Conservation (phyloP, 2,113 vertebrate genomes). For the Lipophrys pholis region DNA sequence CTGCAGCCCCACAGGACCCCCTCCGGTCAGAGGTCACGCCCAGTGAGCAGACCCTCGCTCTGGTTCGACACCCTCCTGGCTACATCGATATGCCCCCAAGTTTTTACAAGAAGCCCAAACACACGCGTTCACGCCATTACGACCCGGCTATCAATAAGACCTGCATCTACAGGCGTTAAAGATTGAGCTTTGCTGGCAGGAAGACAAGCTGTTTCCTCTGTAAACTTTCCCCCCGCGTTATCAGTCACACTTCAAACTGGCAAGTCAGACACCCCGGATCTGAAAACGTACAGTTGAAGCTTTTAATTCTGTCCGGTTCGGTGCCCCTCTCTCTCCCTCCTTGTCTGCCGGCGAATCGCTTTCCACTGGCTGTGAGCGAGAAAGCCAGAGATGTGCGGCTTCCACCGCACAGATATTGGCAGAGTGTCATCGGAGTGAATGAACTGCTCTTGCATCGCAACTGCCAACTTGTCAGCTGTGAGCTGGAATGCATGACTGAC, state of each 20-base stretch:
- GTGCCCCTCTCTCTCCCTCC: slow-evolving; percentile 62
- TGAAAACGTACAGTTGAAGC: slow-evolving; percentile 71
- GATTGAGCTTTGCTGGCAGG: slow-evolving; percentile 62
- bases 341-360: slow-evolving; percentile 65
- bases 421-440: slow-evolving; percentile 87
- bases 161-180: slow-evolving; percentile 54
- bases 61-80: slow-evolving; percentile 68
- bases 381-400: slow-evolving; percentile 65
- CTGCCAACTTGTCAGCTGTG: slow-evolving; percentile 83
- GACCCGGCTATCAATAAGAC: slow-evolving; percentile 54
- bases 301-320: slow-evolving; percentile 76
- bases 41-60: slow-evolving; percentile 64
- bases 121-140: slow-evolving; percentile 36
- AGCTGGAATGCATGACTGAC: slow-evolving; percentile 85
- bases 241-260: slow-evolving; percentile 76
- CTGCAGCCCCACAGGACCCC: slow-evolving; percentile 48
- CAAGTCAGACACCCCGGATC: slow-evolving; percentile 65
- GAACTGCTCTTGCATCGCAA: slow-evolving; percentile 82
- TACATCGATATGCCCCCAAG: slow-evolving; percentile 75
- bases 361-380: slow-evolving; percentile 67
- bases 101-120: slow-evolving; percentile 60
- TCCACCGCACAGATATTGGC: slow-evolving; percentile 81
- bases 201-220: slow-evolving; percentile 65
- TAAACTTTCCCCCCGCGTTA: slow-evolving; percentile 67
- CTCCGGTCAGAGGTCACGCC: slow-evolving; percentile 68